Evolutionary conservation across 2,113 vertebrate species (phyloP).

Genomic region (Petrocephalus zakoni): DNA sequence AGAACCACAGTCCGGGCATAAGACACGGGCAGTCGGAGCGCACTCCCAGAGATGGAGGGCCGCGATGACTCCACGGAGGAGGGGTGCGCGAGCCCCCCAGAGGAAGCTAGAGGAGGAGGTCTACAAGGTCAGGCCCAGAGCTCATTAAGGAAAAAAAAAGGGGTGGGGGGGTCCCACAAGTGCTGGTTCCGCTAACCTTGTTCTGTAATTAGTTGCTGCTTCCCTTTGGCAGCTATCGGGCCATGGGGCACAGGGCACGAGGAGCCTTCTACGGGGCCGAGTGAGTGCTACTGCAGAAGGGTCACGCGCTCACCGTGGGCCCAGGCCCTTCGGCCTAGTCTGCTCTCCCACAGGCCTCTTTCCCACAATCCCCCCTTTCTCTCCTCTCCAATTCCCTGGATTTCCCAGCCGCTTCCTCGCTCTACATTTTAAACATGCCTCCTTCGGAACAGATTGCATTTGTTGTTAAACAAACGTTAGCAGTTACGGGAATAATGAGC

Average conservation of each 20-base stretch:
- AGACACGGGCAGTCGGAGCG: background rate
- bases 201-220: constrained; percentile 55
- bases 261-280: background rate
- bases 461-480: constrained; percentile 35
- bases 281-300: background rate
- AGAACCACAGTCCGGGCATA: background rate
- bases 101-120: constrained; percentile 3
- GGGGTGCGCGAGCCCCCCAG: background rate
- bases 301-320: background rate
- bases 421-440: constrained; percentile 24
- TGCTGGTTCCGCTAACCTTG: constrained; percentile 49
- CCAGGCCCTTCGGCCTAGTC: background rate
- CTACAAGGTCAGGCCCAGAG: constrained; percentile 50
- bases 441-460: constrained; percentile 30
- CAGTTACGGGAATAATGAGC: constrained; percentile 31
- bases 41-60: background rate
- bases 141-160: constrained; percentile 45
- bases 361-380: background rate
- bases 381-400: constrained; percentile 10
- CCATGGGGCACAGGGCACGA: constrained; percentile 27
- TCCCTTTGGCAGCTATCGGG: constrained; percentile 45
- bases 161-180: constrained; percentile 38
- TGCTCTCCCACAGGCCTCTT: background rate
- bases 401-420: constrained; percentile 10
- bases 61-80: background rate